Conservation (phyloP, 2,888 invertebrate genomes). For the Torymus tubicola region DNA sequence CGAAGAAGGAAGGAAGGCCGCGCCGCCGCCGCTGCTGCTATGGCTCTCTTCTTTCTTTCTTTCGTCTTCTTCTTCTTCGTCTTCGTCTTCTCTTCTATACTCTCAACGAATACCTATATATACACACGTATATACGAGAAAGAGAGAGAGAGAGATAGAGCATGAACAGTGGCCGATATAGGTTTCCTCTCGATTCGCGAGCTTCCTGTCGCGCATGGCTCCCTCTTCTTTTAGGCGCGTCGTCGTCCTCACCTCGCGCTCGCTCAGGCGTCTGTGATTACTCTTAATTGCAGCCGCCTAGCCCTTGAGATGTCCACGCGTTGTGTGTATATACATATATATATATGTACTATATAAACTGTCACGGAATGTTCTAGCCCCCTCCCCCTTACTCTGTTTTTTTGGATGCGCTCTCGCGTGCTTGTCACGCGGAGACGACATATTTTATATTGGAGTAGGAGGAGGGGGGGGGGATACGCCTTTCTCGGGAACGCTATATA, state of each 20-base stretch:
- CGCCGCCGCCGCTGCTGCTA: conserved; percentile 42
- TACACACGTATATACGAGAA: too few relatives aligned
- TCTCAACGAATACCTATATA: not conserved
- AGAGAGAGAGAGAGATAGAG: too few relatives aligned
- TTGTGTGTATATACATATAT: too few relatives aligned
- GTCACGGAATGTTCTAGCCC: conserved; percentile 4
- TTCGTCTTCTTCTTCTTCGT: too few relatives aligned
- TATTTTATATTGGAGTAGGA: conserved; percentile 17
- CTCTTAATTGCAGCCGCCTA: conserved; percentile 65
- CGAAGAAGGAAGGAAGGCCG: conserved; percentile 57
- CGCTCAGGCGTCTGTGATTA: conserved; percentile 66
- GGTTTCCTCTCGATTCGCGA: not conserved
- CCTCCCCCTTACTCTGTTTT: conserved; percentile 1
- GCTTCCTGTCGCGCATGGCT: conserved; percentile 33
- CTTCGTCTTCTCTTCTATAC: not conserved
- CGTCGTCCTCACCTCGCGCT: too few relatives aligned
- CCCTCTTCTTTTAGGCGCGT: conserved; percentile 17
- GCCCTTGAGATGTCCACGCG: conserved; percentile 52
- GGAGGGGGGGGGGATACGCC: not conserved
- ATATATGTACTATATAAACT: conserved; percentile 16
- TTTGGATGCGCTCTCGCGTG: not conserved
- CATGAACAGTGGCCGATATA: too few relatives aligned
- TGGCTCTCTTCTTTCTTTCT: conserved; percentile 18
- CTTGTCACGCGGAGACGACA: conserved; percentile 35
- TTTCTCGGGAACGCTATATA: not conserved